phyloP scores from a whole-genome alignment of 2,888 invertebrate genomes.

The Mantis religiosa region DNA sequence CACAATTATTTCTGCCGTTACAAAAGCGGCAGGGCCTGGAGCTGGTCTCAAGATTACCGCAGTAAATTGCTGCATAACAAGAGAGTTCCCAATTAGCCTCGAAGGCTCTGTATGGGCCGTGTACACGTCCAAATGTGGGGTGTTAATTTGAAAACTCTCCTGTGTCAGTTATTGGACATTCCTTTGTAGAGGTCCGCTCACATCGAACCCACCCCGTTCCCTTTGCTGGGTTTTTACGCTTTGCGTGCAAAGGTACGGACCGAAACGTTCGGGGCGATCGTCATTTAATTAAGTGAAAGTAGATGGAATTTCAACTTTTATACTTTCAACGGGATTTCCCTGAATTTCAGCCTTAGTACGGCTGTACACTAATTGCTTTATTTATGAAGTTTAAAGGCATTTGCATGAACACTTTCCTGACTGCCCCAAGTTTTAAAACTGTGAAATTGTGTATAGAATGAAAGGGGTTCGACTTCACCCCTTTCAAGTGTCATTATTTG shows the following conservation, averaged over 20 bases:
- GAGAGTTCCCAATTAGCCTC: background rate
- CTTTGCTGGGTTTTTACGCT: background rate
- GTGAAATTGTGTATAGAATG: background rate
- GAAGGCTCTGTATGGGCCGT: background rate
- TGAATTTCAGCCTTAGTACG: background rate
- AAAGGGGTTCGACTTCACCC: too few relatives aligned
- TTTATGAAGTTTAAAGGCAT: background rate
- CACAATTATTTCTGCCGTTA: background rate
- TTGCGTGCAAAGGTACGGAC: background rate
- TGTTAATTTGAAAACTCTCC: background rate
- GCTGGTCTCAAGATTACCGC: background rate
- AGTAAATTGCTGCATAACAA: background rate
- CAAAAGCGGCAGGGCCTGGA: background rate
- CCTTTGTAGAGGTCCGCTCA: background rate
- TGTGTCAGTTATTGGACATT: background rate
- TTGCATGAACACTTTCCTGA: background rate
- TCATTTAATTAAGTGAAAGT: background rate
- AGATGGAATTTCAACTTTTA: background rate
- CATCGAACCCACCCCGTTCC: background rate
- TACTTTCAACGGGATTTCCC: background rate
- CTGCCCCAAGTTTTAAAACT: too few relatives aligned
- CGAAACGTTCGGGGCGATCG: background rate
- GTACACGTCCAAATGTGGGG: background rate
- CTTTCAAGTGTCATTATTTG: too few relatives aligned
- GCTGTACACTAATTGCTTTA: background rate